Conservation (phyloP, 2,888 invertebrate species). For the Eristalinus aeneus region DNA sequence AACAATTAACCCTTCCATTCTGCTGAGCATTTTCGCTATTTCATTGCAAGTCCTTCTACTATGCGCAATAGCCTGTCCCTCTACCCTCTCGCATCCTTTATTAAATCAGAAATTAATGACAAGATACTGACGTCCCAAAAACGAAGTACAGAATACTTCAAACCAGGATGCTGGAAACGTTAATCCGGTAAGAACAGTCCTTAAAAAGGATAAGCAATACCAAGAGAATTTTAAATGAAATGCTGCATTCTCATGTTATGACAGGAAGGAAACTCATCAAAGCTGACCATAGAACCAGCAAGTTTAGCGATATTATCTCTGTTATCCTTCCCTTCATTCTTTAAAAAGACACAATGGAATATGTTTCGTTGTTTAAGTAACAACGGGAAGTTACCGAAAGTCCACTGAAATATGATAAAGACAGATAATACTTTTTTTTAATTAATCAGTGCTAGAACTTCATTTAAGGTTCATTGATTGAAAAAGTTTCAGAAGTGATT, state of each 20-base stretch:
- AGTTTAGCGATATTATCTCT: background rate
- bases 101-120: background rate
- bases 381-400: background rate
- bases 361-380: background rate
- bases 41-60: no score
- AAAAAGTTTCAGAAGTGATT: constrained; percentile 28
- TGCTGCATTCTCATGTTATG: background rate
- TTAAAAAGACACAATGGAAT: background rate
- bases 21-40: background rate
- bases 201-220: background rate
- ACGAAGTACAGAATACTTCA: background rate
- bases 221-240: background rate
- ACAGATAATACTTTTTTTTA: background rate
- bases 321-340: background rate
- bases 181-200: background rate
- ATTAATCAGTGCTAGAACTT: background rate
- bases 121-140: background rate
- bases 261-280: background rate
- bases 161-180: background rate
- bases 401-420: constrained; percentile 16
- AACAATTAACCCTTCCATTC: background rate
- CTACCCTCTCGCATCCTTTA: background rate
- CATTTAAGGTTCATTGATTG: background rate
- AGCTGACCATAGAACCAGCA: background rate
- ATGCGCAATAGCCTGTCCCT: background rate